These are phyloP conservation scores for Leptinotarsa rubiginosa DNA, from an alignment of 2,888 invertebrate species.

Conservation along the genomic window DNA sequence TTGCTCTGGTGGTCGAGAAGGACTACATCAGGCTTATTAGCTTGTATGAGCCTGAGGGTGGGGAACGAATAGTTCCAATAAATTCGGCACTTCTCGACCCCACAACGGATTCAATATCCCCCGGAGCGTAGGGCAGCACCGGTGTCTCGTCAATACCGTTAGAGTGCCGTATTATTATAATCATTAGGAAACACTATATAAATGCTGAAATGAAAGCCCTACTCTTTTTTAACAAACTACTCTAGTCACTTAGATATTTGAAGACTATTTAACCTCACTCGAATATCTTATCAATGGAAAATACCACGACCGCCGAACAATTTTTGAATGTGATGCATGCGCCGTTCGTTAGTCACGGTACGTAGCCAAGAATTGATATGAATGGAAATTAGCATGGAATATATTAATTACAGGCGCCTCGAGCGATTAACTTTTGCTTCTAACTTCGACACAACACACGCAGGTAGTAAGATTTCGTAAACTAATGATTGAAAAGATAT, in stretches of 20 bases:
- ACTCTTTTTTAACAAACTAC: neutral
- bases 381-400: neutral
- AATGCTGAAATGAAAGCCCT: neutral
- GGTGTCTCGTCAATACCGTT: too few relatives aligned
- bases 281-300: neutral
- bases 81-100: too few relatives aligned
- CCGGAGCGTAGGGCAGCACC: too few relatives aligned
- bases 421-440: constrained; percentile 1
- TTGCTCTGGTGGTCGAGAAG: too few relatives aligned
- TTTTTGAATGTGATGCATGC: neutral
- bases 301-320: neutral
- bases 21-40: too few relatives aligned
- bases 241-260: neutral
- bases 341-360: neutral
- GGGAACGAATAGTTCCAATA: too few relatives aligned
- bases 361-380: neutral
- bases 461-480: constrained; percentile 7
- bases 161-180: too few relatives aligned
- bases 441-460: neutral
- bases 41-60: too few relatives aligned
- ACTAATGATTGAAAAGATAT: constrained; percentile 14
- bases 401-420: neutral
- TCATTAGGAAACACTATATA: too few relatives aligned
- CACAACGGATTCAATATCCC: too few relatives aligned
- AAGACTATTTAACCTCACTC: neutral